Percentiles rank a stretch among this genome's conserved stretches.
Evolutionary conservation across 2,888 invertebrate species (phyloP).

Genomic region (Abrostola triplasia): DNA sequence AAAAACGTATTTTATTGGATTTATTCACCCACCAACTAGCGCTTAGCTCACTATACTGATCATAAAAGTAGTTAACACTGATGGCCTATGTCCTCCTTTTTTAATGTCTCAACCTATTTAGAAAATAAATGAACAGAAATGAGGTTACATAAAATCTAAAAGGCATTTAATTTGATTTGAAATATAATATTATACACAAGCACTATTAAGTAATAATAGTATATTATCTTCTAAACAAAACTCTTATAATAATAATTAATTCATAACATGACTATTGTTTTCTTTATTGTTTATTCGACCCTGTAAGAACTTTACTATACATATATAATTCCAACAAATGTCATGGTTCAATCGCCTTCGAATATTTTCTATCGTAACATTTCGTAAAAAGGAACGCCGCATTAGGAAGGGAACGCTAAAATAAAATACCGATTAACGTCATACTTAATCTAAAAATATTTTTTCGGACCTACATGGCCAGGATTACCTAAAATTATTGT

Average conservation of each 20-base stretch:
- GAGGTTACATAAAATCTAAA: slow-evolving; percentile 4
- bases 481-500: not conserved
- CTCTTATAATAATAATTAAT: too few relatives aligned
- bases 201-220: too few relatives aligned
- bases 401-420: not conserved
- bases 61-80: slow-evolving; percentile 66
- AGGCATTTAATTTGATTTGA: slow-evolving; percentile 4
- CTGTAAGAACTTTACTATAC: not conserved
- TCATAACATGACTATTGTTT: too few relatives aligned
- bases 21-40: slow-evolving; percentile 66
- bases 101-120: slow-evolving; percentile 58
- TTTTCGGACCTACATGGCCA: too few relatives aligned
- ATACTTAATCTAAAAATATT: too few relatives aligned
- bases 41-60: slow-evolving; percentile 61
- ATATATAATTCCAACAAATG: not conserved
- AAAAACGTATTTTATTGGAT: slow-evolving; percentile 57
- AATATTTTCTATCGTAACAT: not conserved
- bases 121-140: slow-evolving; percentile 48
- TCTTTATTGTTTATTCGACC: too few relatives aligned
- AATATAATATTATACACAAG: slow-evolving; percentile 2
- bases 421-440: too few relatives aligned
- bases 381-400: not conserved
- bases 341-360: not conserved
- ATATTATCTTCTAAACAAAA: too few relatives aligned
- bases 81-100: slow-evolving; percentile 59